Base-by-base conservation (phyloP, 2,797 vertebrate species). In the Ispidina lecontei region DNA sequence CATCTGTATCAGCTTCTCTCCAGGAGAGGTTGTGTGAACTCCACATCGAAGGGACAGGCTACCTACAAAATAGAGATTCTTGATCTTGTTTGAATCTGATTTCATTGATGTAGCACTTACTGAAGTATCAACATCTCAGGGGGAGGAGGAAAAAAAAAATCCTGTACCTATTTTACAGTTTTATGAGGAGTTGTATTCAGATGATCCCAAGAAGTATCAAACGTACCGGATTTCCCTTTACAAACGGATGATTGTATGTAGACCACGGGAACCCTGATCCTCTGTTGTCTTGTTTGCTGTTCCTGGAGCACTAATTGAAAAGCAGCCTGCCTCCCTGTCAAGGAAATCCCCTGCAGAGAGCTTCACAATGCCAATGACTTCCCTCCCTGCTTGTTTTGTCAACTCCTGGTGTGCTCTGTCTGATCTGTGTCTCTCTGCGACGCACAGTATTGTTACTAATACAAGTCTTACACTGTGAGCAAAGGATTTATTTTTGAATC, bases 211-310 rank as follows among this genome's bases (percentile, higher is more conserved):
- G 97, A 98, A 99, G 95, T 99, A 98, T 98, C 97, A 98, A 54
- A 98, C 98, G 95, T 98, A 98, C 97, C 98, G 98, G 98, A 98
- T 99, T 98, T 98, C 98, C 98, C 98, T 99, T 97, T 99, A 99
- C 98, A 99, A 98, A 91, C 98, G 98, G 98, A 99, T 99, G 98
- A 98, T 99, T 99, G 99, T 99, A 99, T 99, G 99, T 99, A 99
- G 98, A 97, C 95, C 91, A 35, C 23, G 5, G 88, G 70, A 92
- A 93, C 64, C 84, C 91, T 86, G 86, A 89, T 87, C 95, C 94
- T 96, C 71, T 95, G 60, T 95, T 88, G 92, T 96, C 94, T 94
- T 14, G 55, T 86, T 94, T 0, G 74, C 95, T 96, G 6, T 89
- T 94, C 96, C 86, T 96, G 91, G 95, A 97, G 87, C 92, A 96